Percentiles rank a stretch among this genome's conserved stretches.
These are phyloP conservation scores for Cyphomyrmex costatus DNA, from an alignment of 1,140 invertebrate genomes.

Conservation along the genomic window DNA sequence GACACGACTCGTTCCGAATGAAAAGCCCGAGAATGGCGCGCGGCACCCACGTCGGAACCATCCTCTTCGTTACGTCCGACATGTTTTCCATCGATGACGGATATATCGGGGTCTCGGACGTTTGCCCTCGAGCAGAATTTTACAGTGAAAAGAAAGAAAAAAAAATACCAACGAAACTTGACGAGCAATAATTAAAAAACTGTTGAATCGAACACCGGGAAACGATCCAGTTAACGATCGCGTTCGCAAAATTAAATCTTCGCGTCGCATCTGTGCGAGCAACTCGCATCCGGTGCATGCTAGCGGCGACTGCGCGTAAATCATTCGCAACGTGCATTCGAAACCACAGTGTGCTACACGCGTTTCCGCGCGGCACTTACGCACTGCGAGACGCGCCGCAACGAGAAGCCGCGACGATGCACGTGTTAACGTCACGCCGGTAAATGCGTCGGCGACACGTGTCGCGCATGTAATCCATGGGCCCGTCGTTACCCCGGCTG, in stretches of 20 bases:
- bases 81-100: constrained; percentile 51
- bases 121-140: constrained; percentile 33
- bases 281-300: constrained; percentile 26
- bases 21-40: constrained; percentile 45
- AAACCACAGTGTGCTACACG: constrained; percentile 70
- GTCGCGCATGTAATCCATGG: constrained; percentile 73
- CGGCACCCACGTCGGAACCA: constrained; percentile 11
- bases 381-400: constrained; percentile 52
- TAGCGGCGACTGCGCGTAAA: constrained; percentile 71
- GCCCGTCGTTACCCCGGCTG: constrained; percentile 64
- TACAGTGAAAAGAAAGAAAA: background rate
- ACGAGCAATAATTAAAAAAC: constrained; percentile 50
- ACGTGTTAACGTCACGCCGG: constrained; percentile 74
- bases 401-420: constrained; percentile 69
- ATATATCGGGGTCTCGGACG: constrained; percentile 19
- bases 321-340: constrained; percentile 70
- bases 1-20: constrained; percentile 49
- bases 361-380: constrained; percentile 70
- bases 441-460: constrained; percentile 75
- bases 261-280: constrained; percentile 41
- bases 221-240: constrained; percentile 19
- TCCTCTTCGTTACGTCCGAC: constrained; percentile 52
- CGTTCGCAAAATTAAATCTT: constrained; percentile 18
- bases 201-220: background rate
- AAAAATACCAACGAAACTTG: background rate